Base-by-base conservation (phyloP, 2,113 vertebrate species). In the pig (Sus scrofa) region DNA sequence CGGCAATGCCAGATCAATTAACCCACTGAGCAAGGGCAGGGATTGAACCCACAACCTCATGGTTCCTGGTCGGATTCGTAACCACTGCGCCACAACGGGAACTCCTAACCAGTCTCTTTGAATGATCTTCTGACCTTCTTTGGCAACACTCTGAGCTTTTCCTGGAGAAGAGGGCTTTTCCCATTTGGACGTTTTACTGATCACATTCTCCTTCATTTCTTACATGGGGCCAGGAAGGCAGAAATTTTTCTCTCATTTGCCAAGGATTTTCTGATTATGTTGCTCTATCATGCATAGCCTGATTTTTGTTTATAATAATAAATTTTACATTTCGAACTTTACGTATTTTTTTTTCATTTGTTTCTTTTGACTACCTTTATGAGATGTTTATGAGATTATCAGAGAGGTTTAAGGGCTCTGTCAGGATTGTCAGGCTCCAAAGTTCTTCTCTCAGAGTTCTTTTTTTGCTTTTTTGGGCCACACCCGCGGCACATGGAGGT, bases 181-280 rank as follows among this genome's bases (percentile, higher is more conserved):
- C 90, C 27, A 20, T 32, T 86, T n/a, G 30, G 16, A 30, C 39
- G 15, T 71, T 74, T 79, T 7, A 14, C 37, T 79, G 24, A 52
- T 54, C 73, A 18, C 13, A 3, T n/a, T 20, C 50, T 65, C 27
- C 6, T 73, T 74, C 22, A 44, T 96, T 81, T 73, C 34, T 75
- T 68, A 12, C 39, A 37, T 37, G 34, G 65, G 39, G 62, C 39
- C 19, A 34, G 50, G 39, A 62, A 93, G 13, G 60, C 18, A 86
- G 62, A 85, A 93, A 44, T 50, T 56, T 54, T 68, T 71, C n/a
- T 88, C 63, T 85, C 34, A 60, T 60, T 92, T 92, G 54, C 70
- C 77, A 71, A 65, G 24, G 39, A 56, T 85, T 88, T n/a, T 82
- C 60, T 89, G 60, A 90, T 27, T 90, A 74, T 82, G 52, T 75